Base-by-base conservation (phyloP, 2,797 vertebrate species). In the Cynodonichthys magdalenae region DNA sequence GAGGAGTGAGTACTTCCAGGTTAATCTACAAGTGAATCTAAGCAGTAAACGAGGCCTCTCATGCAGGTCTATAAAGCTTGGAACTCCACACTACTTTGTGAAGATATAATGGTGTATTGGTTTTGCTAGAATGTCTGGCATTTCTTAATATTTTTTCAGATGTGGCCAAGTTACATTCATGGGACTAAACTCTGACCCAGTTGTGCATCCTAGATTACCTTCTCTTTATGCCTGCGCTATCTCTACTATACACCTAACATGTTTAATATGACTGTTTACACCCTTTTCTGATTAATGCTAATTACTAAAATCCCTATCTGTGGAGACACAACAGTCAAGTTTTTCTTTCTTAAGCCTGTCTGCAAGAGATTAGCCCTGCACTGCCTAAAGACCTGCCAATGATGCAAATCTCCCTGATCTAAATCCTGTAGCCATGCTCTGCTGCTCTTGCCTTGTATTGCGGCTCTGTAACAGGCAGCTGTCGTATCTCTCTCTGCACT, bases 391-490 rank as follows among this genome's bases (percentile, higher is more conserved):
- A 88, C 80, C 80, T 89, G 86, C 86, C 86, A 83, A 83, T 87
- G 88, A 92, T 91, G 89, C 86, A 89, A 88, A 93, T 92, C 87
- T 86, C 71, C 28, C 76, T 78, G 71, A 92, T 93, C 87, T 90
- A 89, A 92, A 93, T 92, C 91, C 92, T 74, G 75, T 67, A 80
- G 84, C 82, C 80, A 85, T 55, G 86, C 89, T 87, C 83, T 57
- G 41, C 77, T 87, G 87, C 83, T 81, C 78, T 61, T 67, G 75
- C 66, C 60, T 81, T 77, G 59, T 59, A 20, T 67, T 63, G 47
- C 20, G 4, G 48, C 71, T 80, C 71, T 65, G 46, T 62, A 75
- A 84, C 79, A 73, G 82, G 71, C 75, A 77, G 44, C 80, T 81
- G 78, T 74, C 81, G 77, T 69, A 71, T 79, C 63, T 77, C 54